Percentiles rank a stretch among this genome's conserved stretches.
These are phyloP conservation scores for Calypte anna DNA, from an alignment of 2,113 vertebrate genomes.

Conservation along the genomic window DNA sequence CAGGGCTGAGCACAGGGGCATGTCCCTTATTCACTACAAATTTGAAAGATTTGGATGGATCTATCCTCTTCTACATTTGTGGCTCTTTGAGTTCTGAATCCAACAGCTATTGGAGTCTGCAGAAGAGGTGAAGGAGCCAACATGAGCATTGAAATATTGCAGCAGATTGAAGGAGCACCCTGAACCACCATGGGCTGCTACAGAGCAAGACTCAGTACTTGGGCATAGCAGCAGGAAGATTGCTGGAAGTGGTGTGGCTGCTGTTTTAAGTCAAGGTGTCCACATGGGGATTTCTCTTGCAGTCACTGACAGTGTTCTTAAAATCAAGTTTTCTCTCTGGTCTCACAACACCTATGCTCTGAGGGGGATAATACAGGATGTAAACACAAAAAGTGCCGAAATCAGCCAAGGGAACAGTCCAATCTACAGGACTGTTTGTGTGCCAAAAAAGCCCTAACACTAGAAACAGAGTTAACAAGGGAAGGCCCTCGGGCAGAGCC, in stretches of 20 bases:
- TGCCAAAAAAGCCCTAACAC: background rate
- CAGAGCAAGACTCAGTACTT: background rate
- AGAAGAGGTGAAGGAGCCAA: background rate
- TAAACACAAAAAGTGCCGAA: background rate
- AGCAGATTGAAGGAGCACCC: background rate
- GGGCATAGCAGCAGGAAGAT: background rate
- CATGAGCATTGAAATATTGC: background rate
- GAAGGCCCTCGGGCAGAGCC: background rate
- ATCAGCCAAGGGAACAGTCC: background rate
- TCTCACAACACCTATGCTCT: background rate
- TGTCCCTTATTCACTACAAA: background rate
- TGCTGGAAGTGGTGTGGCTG: background rate
- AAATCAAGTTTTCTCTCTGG: background rate
- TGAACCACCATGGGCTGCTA: background rate
- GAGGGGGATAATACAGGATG: background rate
- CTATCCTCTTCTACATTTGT: accelerated
- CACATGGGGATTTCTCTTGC: background rate
- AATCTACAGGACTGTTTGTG: background rate
- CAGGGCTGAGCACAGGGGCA: too few species aligned
- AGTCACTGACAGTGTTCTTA: background rate
- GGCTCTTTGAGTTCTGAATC: background rate
- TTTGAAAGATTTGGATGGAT: background rate
- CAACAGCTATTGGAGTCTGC: background rate
- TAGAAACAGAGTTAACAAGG: constrained; percentile 1
- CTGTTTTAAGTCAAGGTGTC: background rate